Evolutionary conservation across 2,113 vertebrate genomes (phyloP).

Genomic region (Centropus bengalensis): DNA sequence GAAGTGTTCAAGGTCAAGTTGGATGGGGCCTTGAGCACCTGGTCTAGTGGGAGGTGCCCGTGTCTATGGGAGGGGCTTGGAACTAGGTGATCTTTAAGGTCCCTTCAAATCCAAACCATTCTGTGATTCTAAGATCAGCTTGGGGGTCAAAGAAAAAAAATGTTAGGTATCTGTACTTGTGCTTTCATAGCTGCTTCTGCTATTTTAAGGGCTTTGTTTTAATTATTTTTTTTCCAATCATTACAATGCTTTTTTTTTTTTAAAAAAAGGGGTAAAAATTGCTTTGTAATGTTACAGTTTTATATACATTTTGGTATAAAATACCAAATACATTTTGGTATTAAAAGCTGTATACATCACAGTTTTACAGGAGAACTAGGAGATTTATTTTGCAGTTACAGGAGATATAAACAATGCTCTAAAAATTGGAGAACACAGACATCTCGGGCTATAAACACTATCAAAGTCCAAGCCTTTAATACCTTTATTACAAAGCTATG

Average conservation of each 20-base stretch:
- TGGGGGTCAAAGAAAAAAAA: neutral
- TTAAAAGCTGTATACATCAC: neutral
- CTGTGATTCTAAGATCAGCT: neutral
- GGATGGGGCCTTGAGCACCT: too few species aligned
- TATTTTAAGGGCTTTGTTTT: neutral
- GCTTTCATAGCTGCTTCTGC: neutral
- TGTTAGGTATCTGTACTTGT: neutral
- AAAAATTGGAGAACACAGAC: neutral
- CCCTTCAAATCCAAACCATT: too few species aligned
- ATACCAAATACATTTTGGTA: too few species aligned
- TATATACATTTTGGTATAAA: neutral
- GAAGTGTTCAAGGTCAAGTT: too few species aligned
- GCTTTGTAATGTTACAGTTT: neutral
- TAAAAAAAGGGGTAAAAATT: accelerated
- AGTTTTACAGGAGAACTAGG: neutral
- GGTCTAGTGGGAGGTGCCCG: too few species aligned
- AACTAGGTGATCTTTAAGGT: too few species aligned
- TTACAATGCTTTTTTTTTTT: neutral
- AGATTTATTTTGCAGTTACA: neutral
- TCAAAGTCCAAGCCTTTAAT: neutral
- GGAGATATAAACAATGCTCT: neutral
- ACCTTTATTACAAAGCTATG: neutral
- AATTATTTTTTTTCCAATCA: neutral
- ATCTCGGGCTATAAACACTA: neutral
- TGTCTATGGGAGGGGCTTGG: too few species aligned